phyloP scores from a whole-genome alignment of 2,888 invertebrate genomes.

The Tricholauxania praeusta region DNA sequence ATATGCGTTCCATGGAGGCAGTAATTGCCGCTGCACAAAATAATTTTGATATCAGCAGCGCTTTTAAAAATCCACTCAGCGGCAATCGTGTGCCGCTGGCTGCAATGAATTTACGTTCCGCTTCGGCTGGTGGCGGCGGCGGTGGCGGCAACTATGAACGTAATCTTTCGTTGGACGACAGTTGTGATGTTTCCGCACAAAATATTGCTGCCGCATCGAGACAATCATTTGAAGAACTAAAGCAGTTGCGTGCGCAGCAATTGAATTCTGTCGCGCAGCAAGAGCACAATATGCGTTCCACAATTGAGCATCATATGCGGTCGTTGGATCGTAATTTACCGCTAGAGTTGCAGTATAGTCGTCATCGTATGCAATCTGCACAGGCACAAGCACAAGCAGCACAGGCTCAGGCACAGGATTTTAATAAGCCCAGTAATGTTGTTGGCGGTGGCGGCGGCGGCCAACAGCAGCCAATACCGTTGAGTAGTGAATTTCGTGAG shows the following conservation, averaged over 20 bases:
- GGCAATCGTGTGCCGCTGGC: constrained; percentile 54
- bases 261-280: constrained; percentile 56
- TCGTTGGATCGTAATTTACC: constrained; percentile 67
- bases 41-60: constrained; percentile 59
- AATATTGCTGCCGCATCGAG: constrained; percentile 58
- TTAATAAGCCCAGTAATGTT: constrained; percentile 38
- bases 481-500: constrained; percentile 66
- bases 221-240: constrained; percentile 62
- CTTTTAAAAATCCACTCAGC: constrained; percentile 55
- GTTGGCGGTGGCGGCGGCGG: constrained; percentile 32
- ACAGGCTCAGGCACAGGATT: constrained; percentile 43
- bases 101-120: constrained; percentile 54
- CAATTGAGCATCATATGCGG: constrained; percentile 68
- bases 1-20: constrained; percentile 63
- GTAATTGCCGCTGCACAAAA: constrained; percentile 54
- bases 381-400: constrained; percentile 38
- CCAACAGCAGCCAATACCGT: constrained; percentile 58
- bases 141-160: constrained; percentile 59
- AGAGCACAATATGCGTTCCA: constrained; percentile 63
- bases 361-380: constrained; percentile 62
- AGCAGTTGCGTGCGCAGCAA: constrained; percentile 61
- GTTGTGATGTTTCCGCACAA: constrained; percentile 48
- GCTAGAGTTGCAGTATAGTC: constrained; percentile 66
- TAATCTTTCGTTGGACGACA: constrained; percentile 62
- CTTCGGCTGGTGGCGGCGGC: constrained; percentile 45